Percentiles rank a stretch among this genome's conserved stretches.
phyloP scores from a whole-genome alignment of 2,888 invertebrate genomes.

The Heterodera filipjevi region DNA sequence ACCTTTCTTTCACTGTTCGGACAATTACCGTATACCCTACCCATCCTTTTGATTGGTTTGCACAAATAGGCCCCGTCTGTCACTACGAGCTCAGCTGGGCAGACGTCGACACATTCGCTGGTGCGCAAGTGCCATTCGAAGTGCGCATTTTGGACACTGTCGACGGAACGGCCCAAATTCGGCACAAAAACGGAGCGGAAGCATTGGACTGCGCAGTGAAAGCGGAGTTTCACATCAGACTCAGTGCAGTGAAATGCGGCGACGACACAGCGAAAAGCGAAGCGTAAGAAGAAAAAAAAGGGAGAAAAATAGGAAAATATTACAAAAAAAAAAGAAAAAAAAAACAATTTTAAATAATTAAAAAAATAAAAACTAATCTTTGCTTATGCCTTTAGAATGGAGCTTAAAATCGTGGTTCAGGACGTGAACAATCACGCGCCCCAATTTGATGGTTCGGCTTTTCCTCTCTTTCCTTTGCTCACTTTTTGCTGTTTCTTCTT shows the following conservation, averaged over 20 bases:
- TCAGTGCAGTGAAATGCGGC: conserved; percentile 55
- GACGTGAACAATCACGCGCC: conserved; percentile 96
- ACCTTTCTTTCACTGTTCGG: not conserved
- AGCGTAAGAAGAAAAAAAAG: not conserved
- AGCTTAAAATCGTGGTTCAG: conserved; percentile 76
- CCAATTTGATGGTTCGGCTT: conserved; percentile 74
- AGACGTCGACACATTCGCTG: conserved; percentile 51
- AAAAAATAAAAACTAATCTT: not conserved
- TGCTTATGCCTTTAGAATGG: conserved; percentile 47
- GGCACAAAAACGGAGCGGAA: conserved; percentile 28
- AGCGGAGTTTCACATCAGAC: conserved; percentile 49
- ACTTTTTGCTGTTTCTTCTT: not conserved
- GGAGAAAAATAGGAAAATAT: not conserved
- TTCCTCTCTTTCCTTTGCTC: not conserved
- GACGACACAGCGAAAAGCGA: conserved; percentile 42
- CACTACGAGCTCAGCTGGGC: conserved; percentile 59
- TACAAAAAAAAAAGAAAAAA: too few species aligned
- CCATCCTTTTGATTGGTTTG: not conserved
- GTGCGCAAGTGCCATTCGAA: conserved; percentile 52
- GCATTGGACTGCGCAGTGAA: conserved; percentile 29
- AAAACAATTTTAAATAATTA: too few species aligned
- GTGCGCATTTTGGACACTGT: conserved; percentile 56
- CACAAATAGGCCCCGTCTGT: conserved; percentile 56
- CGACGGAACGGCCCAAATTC: conserved; percentile 57
- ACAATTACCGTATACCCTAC: not conserved